Conservation (phyloP, 2,113 vertebrate species). For the Orcinus orca region DNA sequence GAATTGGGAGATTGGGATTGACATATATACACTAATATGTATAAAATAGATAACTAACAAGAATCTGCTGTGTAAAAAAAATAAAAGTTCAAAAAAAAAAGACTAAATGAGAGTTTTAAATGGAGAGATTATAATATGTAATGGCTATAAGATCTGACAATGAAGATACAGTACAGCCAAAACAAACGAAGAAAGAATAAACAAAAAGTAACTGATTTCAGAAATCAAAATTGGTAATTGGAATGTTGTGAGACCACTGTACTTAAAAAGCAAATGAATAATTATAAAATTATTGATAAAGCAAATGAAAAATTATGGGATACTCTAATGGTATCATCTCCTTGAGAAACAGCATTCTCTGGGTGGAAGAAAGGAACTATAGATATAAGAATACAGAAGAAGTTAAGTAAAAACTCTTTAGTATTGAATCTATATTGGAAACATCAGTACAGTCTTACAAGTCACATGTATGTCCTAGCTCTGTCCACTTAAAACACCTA, state of each 20-base stretch:
- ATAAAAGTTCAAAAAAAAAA: neutral
- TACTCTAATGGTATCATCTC: neutral
- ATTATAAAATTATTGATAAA: neutral
- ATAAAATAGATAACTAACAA: too few relatives aligned
- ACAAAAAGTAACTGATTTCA: neutral
- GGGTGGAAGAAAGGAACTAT: neutral
- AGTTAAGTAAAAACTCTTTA: neutral
- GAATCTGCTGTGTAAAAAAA: too few relatives aligned
- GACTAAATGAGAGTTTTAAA: slow-evolving; percentile 10
- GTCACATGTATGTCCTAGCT: neutral
- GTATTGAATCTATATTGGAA: neutral
- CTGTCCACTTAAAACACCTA: neutral
- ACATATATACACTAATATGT: too few relatives aligned
- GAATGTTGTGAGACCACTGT: neutral
- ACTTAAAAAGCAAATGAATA: neutral
- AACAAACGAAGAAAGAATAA: neutral
- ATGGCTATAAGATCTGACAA: neutral
- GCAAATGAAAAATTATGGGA: neutral
- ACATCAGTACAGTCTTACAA: neutral
- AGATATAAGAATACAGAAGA: neutral
- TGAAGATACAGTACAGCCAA: neutral
- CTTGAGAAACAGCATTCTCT: neutral
- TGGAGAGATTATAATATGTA: neutral
- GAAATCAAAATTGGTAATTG: neutral
- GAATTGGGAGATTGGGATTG: too few relatives aligned